Percentiles rank a stretch among this genome's conserved stretches.
phyloP scores from a whole-genome alignment of 2,888 invertebrate genomes.

The Metallyticus violacea region DNA sequence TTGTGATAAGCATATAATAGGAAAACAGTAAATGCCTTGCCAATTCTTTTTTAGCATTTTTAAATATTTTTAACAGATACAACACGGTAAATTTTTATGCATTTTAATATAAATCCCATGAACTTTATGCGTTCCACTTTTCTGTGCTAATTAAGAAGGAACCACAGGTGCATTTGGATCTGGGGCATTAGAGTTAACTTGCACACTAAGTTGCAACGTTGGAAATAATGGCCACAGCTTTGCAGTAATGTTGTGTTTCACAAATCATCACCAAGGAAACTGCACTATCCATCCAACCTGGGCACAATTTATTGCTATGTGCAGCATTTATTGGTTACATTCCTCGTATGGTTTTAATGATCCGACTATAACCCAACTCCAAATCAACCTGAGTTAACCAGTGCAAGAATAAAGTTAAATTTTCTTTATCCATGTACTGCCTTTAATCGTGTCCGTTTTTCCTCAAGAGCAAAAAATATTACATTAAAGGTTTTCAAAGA shows the following conservation, averaged over 20 bases:
- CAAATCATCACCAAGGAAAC: neutral
- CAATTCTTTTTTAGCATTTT: too few species aligned
- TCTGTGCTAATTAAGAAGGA: too few species aligned
- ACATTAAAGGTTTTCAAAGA: too few species aligned
- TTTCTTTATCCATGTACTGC: too few species aligned
- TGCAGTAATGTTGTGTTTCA: neutral
- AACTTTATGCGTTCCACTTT: too few species aligned
- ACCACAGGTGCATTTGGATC: neutral
- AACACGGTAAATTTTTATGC: too few species aligned
- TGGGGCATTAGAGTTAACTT: neutral
- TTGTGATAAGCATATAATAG: too few species aligned
- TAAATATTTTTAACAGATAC: too few species aligned
- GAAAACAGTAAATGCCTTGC: too few species aligned
- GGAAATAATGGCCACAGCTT: neutral
- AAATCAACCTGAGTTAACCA: neutral
- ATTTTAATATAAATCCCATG: too few species aligned
- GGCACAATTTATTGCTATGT: neutral
- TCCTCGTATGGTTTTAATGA: neutral
- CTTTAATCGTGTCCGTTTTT: too few species aligned
- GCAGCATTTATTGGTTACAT: neutral
- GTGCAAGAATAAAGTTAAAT: neutral
- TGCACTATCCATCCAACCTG: neutral
- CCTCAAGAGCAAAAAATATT: too few species aligned
- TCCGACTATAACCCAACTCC: neutral
- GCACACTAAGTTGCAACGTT: neutral